Percentiles rank a stretch among this genome's conserved stretches.
phyloP scores from a whole-genome alignment of 2,888 invertebrate genomes.

The Dorcus parallelipipedus region DNA sequence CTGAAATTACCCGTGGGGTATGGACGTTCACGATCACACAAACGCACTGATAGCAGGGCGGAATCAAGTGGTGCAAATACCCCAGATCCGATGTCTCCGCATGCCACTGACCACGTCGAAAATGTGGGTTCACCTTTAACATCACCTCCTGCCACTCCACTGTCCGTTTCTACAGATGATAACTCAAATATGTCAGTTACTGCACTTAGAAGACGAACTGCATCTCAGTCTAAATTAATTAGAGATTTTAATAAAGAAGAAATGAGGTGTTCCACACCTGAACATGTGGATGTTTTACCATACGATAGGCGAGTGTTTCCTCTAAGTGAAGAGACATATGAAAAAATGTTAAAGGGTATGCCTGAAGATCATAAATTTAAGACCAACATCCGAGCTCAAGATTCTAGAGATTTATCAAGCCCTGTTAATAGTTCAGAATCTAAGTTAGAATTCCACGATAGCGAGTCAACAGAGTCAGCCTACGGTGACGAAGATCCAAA shows the following conservation, averaged over 20 bases:
- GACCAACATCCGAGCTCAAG: constrained; percentile 41
- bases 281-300: constrained; percentile 57
- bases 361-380: constrained; percentile 57
- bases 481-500: constrained; percentile 78
- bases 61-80: constrained; percentile 71
- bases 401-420: constrained; percentile 34
- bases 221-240: constrained; percentile 46
- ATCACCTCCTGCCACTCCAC: constrained; percentile 54
- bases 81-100: constrained; percentile 68
- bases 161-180: constrained; percentile 33
- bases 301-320: constrained; percentile 76
- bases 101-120: constrained; percentile 48
- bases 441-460: constrained; percentile 38
- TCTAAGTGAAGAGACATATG: constrained; percentile 65
- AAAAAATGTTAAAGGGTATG: constrained; percentile 67
- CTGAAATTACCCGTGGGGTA: constrained; percentile 48
- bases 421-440: constrained; percentile 41
- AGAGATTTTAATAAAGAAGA: constrained; percentile 35
- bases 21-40: constrained; percentile 57
- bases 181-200: constrained; percentile 31
- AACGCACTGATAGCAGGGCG: constrained; percentile 65
- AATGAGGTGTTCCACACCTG: constrained; percentile 33
- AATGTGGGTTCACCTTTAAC: constrained; percentile 46
- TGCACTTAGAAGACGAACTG: constrained; percentile 48
- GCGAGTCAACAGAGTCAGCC: constrained; percentile 57